Evolutionary conservation across 2,797 vertebrate species (phyloP), one percentile per base, ranked within the genome.

Genomic region (Halcyon badia): DNA sequence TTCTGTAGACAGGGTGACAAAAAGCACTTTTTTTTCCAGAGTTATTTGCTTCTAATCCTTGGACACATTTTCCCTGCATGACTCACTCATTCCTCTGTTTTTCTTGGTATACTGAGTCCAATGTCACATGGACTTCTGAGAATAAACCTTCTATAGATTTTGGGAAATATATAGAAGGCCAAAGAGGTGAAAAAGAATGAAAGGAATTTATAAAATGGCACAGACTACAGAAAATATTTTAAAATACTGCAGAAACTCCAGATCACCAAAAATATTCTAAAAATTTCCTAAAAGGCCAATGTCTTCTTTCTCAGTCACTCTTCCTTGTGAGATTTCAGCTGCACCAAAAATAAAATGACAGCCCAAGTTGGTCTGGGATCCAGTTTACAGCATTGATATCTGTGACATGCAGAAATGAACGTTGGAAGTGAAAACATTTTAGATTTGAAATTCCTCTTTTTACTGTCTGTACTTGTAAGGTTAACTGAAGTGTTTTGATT

Each of bases 1-100:
- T 92, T 21, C 60, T 77, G 37, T 56, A 72, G 39, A 77, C 87
- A 78, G 31, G 26, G 17, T 77, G 44, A 39, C 39, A 86, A 81
- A 80, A 91, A 30, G 4, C 14, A 66, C 28, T 6, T 62, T 85
- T 94, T 96, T 96, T 87, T 64, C 35, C 16, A 28, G 46, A 83
- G 62, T 46, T 86, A 60, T 70, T 90, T 31, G 3, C 33, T 70
- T 76, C 39, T 93, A 83, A 90, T 64, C 9, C 46, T 88, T 73
- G 70, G 56, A 64, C 58, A 77, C 88, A 96, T 87, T 90, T 94
- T 8, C 14, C 82, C 66, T 82, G 15, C 28, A 25, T 93, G 62
- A 92, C 70, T 96, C 72, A 76, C 31, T 87, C n/a, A 62, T 73
- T 93, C 69, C 39, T 78, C 75, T 89, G 18, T 95, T 94, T 95